Percentiles rank a stretch among this genome's conserved stretches.
phyloP scores from a whole-genome alignment of 1,140 invertebrate species.

The Idris sp. region DNA sequence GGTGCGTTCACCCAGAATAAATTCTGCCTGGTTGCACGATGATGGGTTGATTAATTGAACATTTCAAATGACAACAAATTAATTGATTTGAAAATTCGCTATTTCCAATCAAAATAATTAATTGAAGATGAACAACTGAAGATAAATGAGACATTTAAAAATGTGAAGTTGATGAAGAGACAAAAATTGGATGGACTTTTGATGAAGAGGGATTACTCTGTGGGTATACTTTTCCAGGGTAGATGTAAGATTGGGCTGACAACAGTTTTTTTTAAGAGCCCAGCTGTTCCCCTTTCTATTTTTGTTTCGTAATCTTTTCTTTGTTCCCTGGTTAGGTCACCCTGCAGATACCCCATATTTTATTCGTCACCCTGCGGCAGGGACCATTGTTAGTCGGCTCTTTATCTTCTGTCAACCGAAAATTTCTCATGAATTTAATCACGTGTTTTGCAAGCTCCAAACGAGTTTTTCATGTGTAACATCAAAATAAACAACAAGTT shows the following conservation, averaged over 20 bases:
- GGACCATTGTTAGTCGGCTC: background rate
- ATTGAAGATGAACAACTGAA: too few relatives aligned
- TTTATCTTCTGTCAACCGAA: background rate
- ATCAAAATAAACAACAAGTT: too few relatives aligned
- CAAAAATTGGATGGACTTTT: too few relatives aligned
- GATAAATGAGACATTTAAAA: too few relatives aligned
- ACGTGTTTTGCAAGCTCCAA: slow-evolving; percentile 1
- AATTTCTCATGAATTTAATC: slow-evolving; percentile 23
- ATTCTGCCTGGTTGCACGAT: slow-evolving; percentile 45
- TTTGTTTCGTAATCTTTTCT: slow-evolving; percentile 17
- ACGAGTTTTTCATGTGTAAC: background rate
- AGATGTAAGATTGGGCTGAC: too few relatives aligned
- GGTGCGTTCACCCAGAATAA: slow-evolving; percentile 50
- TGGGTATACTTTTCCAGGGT: too few relatives aligned
- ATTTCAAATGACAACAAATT: slow-evolving; percentile 4
- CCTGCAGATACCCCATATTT: slow-evolving; percentile 10
- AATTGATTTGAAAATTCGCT: too few relatives aligned
- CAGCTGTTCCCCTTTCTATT: slow-evolving; percentile 2
- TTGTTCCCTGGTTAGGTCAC: slow-evolving; percentile 9
- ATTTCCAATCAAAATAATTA: too few relatives aligned
- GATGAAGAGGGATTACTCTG: too few relatives aligned
- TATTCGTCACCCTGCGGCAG: slow-evolving; percentile 12
- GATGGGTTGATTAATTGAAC: too few relatives aligned
- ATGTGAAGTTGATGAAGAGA: too few relatives aligned
- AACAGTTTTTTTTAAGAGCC: background rate